A percentile compares a stretch with the other conserved stretches of the same genome.
Conservation (phyloP, 1,140 invertebrate species). For the Eumaeus atala region DNA sequence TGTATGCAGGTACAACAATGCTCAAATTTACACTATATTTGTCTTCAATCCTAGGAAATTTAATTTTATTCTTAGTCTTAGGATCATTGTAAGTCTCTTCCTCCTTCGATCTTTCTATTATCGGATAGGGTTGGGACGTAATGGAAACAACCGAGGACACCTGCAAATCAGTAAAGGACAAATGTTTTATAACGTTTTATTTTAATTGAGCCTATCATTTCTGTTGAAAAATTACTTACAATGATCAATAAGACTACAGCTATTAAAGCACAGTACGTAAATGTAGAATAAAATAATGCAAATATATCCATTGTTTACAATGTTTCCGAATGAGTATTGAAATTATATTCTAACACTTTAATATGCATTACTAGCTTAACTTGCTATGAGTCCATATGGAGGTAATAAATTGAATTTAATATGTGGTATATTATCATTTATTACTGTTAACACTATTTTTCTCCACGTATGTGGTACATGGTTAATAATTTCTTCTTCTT, state of each 20-base stretch:
- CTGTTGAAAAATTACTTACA: not conserved
- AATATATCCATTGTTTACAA: not conserved
- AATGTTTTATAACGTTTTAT: not conserved
- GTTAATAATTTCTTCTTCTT: not conserved
- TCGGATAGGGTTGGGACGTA: conserved; percentile 78
- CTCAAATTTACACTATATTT: conserved; percentile 82
- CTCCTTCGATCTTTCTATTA: conserved; percentile 78
- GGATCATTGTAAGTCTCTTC: conserved; percentile 87
- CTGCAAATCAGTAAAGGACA: conserved; percentile 15
- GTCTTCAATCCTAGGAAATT: conserved; percentile 86
- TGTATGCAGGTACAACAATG: conserved; percentile 96
- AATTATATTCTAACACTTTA: too few relatives aligned
- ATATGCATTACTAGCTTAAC: not conserved
- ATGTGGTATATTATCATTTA: not conserved
- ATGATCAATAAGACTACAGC: not conserved
- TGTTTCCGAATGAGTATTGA: too few relatives aligned
- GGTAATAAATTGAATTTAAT: too few relatives aligned
- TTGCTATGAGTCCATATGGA: not conserved
- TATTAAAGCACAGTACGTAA: not conserved
- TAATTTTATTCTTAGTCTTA: conserved; percentile 70
- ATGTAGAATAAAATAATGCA: not conserved
- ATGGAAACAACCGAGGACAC: conserved; percentile 23
- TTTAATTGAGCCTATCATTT: too few relatives aligned
- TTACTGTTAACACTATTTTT: conserved; percentile 3
- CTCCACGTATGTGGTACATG: conserved; percentile 6